These are phyloP conservation scores for Polyploca ridens DNA, from an alignment of 2,888 invertebrate species.

Conservation along the genomic window DNA sequence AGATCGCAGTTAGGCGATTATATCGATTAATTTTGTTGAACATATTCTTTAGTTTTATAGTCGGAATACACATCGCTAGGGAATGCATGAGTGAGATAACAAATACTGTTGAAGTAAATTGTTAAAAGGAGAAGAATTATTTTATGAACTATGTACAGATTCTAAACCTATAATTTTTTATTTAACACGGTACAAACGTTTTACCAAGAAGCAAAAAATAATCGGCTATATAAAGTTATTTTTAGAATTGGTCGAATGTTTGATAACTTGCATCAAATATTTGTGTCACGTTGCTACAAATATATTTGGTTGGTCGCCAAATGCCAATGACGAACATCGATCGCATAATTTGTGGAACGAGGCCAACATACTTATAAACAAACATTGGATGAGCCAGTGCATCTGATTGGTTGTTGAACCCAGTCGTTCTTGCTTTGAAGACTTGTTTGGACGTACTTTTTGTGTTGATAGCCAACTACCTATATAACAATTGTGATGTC, in stretches of 20 bases:
- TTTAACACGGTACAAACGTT: not conserved
- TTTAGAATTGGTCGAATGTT: not conserved
- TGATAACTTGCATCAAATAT: slow-evolving; percentile 4
- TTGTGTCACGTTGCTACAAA: slow-evolving; percentile 21
- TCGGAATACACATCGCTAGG: not conserved
- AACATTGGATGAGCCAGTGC: slow-evolving; percentile 59
- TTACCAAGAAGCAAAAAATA: not conserved
- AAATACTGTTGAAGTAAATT: not conserved
- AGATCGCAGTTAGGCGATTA: not conserved
- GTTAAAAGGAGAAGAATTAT: not conserved
- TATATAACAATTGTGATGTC: slow-evolving; percentile 42
- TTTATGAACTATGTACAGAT: not conserved
- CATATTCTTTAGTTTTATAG: not conserved
- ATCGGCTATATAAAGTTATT: not conserved
- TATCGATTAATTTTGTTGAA: not conserved
- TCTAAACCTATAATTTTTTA: not conserved
- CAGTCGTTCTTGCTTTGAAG: slow-evolving; percentile 41
- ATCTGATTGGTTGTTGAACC: slow-evolving; percentile 53
- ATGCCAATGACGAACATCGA: slow-evolving; percentile 55
- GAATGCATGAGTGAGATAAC: not conserved
- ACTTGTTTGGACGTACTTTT: slow-evolving; percentile 34
- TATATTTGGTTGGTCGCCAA: slow-evolving; percentile 56
- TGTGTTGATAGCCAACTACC: slow-evolving; percentile 3
- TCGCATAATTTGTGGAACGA: slow-evolving; percentile 60
- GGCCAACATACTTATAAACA: slow-evolving; percentile 63